Evolutionary conservation across 2,888 invertebrate genomes (phyloP).

Genomic region (Hipparchia semele): DNA sequence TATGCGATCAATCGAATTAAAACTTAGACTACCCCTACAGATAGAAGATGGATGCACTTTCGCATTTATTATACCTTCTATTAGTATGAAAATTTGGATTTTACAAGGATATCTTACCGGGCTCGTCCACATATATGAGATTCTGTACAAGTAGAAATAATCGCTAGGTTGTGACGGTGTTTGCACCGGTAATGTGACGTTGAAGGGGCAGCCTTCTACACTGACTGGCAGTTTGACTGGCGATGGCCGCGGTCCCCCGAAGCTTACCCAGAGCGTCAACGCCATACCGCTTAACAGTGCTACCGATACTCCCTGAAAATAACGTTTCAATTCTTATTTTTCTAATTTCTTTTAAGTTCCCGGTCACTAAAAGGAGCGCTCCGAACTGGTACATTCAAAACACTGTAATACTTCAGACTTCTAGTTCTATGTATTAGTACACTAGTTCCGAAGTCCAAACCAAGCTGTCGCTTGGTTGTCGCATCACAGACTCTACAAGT

Average conservation of each 20-base stretch:
- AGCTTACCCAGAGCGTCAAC: conserved; percentile 91
- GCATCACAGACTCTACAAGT: too few species aligned
- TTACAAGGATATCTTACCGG: conserved; percentile 53
- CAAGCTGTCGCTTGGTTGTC: too few species aligned
- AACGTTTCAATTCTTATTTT: background rate
- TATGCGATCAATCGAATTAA: too few species aligned
- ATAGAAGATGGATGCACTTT: background rate
- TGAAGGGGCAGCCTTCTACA: conserved; percentile 80
- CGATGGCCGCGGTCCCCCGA: conserved; percentile 91
- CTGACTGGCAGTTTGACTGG: conserved; percentile 81
- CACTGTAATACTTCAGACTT: too few species aligned
- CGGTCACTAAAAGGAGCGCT: too few species aligned
- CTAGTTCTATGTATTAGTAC: too few species aligned
- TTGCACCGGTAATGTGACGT: conserved; percentile 51
- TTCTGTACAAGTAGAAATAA: conserved; percentile 86
- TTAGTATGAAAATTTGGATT: background rate
- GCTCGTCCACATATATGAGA: conserved; percentile 90
- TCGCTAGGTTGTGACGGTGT: conserved; percentile 47
- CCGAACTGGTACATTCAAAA: too few species aligned
- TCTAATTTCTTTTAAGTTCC: too few species aligned
- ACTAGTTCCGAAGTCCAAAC: too few species aligned
- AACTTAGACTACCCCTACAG: too few species aligned
- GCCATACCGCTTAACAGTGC: conserved; percentile 85
- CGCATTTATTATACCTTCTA: background rate
- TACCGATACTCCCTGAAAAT: conserved; percentile 85